phyloP scores from a whole-genome alignment of 1,140 invertebrate species.

The Hypothenemus hampei region DNA sequence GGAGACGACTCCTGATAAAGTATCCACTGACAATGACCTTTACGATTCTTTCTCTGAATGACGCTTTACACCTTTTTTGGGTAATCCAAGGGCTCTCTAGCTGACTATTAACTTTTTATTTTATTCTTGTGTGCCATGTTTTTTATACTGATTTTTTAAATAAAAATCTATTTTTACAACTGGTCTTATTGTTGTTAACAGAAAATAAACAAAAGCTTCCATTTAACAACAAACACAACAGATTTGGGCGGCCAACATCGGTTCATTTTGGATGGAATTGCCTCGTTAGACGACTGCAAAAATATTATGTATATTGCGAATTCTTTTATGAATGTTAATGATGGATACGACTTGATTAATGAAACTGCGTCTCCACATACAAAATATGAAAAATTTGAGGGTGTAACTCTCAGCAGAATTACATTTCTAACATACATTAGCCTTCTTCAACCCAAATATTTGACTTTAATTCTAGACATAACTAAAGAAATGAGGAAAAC shows the following conservation, averaged over 20 bases:
- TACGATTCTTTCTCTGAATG: constrained; percentile 3
- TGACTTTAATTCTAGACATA: constrained; percentile 50
- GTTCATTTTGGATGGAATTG: constrained; percentile 49
- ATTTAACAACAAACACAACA: constrained; percentile 1
- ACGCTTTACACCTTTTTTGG: too few species aligned
- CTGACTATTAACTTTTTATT: constrained; percentile 13
- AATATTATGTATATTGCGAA: constrained; percentile 49
- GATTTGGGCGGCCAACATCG: constrained; percentile 11
- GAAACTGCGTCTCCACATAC: constrained; percentile 52
- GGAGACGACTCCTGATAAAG: constrained; percentile 15
- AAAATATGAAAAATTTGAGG: constrained; percentile 55
- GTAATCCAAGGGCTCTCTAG: too few species aligned
- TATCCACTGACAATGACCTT: constrained; percentile 10
- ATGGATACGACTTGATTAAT: constrained; percentile 51
- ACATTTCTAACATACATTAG: constrained; percentile 52
- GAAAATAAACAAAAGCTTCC: constrained; percentile 1
- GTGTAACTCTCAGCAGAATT: constrained; percentile 53
- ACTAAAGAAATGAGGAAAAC: constrained; percentile 50
- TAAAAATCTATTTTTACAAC: constrained; percentile 1
- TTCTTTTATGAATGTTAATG: constrained; percentile 51
- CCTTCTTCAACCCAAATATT: constrained; percentile 43
- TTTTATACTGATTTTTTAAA: constrained; percentile 5
- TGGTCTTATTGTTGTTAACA: constrained; percentile 3
- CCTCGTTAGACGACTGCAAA: constrained; percentile 50
- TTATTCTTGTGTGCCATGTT: constrained; percentile 4